Evolutionary conservation across 2,888 invertebrate genomes (phyloP).

Genomic region (Metacarcinus magister): DNA sequence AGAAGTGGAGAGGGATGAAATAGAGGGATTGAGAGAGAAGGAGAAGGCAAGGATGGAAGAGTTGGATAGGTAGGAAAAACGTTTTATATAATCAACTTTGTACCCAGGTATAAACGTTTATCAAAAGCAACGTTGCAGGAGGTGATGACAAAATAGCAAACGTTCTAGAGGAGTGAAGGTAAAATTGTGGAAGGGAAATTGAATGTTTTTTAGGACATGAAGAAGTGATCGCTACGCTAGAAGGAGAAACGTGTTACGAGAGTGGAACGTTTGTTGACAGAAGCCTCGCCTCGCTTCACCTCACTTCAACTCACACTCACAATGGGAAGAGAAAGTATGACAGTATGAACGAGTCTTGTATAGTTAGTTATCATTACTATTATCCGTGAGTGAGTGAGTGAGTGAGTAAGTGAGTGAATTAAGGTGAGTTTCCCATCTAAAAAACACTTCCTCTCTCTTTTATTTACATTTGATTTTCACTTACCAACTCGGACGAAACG

Average conservation of each 20-base stretch:
- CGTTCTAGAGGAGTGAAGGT: not conserved
- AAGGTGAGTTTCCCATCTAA: constrained; percentile 21
- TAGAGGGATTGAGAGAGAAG: not conserved
- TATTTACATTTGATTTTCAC: not conserved
- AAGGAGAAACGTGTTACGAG: too few species aligned
- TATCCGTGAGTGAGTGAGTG: constrained; percentile 53
- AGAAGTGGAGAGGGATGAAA: not conserved
- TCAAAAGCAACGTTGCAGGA: not conserved
- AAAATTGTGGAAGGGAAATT: not conserved
- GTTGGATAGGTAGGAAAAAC: too few species aligned
- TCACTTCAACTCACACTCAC: not conserved
- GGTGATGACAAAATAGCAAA: not conserved
- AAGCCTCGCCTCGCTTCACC: not conserved
- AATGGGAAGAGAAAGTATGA: not conserved
- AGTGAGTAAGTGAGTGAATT: constrained; percentile 44
- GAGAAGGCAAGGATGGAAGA: not conserved
- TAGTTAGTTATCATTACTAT: not conserved
- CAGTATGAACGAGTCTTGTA: not conserved
- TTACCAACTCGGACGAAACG: not conserved
- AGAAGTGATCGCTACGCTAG: too few species aligned
- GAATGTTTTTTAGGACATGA: not conserved
- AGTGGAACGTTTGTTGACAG: not conserved
- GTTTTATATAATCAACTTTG: too few species aligned
- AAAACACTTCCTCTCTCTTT: not conserved
- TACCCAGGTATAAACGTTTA: not conserved